Percentiles rank a stretch among this genome's conserved stretches.
phyloP scores from a whole-genome alignment of 2,888 invertebrate genomes.

The Beris morrisii region DNA sequence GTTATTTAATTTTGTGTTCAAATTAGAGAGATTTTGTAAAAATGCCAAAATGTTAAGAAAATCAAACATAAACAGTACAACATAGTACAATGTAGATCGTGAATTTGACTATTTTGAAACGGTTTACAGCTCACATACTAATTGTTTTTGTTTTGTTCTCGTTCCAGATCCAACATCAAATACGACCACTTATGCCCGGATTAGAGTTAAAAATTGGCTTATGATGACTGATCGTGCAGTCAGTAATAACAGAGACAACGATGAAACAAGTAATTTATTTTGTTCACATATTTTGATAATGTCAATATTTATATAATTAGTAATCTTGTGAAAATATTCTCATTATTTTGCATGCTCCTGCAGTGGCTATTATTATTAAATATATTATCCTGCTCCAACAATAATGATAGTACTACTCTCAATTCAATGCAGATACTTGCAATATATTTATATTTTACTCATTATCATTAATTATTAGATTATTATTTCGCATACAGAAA shows the following conservation, averaged over 20 bases:
- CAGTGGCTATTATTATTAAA: background rate
- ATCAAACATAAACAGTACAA: conserved; percentile 19
- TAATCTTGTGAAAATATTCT: conserved; percentile 28
- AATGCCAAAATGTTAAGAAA: conserved; percentile 19
- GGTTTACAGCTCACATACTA: conserved; percentile 33
- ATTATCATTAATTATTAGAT: too few species aligned
- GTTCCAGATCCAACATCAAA: conserved; percentile 18
- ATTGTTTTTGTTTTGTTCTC: conserved; percentile 25
- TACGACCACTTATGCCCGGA: conserved; percentile 45
- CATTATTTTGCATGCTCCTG: conserved; percentile 31
- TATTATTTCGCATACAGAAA: too few species aligned
- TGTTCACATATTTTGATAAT: conserved; percentile 5
- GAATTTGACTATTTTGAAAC: background rate
- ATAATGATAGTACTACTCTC: too few species aligned
- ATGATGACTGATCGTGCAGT: conserved; percentile 51
- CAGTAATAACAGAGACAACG: conserved; percentile 5
- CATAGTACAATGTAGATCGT: background rate
- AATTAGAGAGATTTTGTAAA: background rate
- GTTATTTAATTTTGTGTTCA: background rate
- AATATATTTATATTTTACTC: too few species aligned
- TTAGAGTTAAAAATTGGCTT: conserved; percentile 55
- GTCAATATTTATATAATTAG: conserved; percentile 22
- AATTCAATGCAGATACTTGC: too few species aligned
- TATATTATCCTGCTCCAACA: background rate
- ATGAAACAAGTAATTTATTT: conserved; percentile 37